Evolutionary conservation across 2,888 invertebrate species (phyloP).

Genomic region (Polyommatus iphigenia): DNA sequence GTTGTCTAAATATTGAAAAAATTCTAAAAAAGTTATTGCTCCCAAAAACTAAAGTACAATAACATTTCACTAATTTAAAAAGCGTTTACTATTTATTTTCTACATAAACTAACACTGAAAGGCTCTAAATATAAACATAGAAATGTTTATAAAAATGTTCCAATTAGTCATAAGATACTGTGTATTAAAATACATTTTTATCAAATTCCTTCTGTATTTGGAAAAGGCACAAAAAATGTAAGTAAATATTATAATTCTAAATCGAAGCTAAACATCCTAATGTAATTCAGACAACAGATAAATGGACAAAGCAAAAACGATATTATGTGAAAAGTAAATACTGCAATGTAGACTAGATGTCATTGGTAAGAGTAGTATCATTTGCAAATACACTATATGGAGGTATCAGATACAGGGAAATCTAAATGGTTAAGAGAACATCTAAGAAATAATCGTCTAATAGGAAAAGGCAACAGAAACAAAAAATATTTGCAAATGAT

Average conservation of each 20-base stretch:
- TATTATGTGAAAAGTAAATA: slow-evolving; percentile 70
- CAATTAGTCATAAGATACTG: no score
- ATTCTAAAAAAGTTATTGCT: neutral
- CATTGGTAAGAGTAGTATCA: slow-evolving; percentile 62
- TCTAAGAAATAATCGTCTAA: slow-evolving; percentile 34
- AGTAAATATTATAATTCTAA: no score
- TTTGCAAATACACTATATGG: slow-evolving; percentile 59
- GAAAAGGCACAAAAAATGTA: no score
- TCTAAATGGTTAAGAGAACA: slow-evolving; percentile 29
- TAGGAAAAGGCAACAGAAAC: slow-evolving; percentile 32
- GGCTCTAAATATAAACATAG: no score
- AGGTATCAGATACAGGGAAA: slow-evolving; percentile 16
- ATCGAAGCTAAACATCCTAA: neutral
- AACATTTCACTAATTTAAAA: neutral
- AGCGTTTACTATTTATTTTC: neutral
- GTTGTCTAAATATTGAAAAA: slow-evolving; percentile 40
- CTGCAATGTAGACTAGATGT: slow-evolving; percentile 68
- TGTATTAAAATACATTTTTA: no score
- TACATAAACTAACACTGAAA: neutral
- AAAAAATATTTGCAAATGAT: slow-evolving; percentile 63
- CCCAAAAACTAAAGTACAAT: slow-evolving; percentile 3
- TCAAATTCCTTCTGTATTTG: no score
- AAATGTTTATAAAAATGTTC: no score
- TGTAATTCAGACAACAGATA: slow-evolving; percentile 52
- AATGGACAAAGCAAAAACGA: slow-evolving; percentile 53